Evolutionary conservation across 2,113 vertebrate species (phyloP), one percentile per base, ranked within the genome.

Genomic region (Pseudopodoces humilis): DNA sequence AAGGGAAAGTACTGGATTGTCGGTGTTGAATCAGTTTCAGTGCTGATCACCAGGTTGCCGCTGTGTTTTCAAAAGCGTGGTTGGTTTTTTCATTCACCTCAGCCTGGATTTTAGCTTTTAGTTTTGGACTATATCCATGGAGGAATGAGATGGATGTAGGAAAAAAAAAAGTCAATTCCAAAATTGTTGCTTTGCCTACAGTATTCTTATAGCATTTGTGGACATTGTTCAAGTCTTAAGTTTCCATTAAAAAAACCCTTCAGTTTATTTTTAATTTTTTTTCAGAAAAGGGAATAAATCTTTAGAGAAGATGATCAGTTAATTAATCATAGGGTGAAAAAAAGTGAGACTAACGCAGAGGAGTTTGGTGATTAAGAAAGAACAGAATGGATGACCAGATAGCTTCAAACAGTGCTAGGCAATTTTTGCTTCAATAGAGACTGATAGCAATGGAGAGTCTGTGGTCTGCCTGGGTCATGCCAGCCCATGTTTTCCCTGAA

Each of bases 201-300:
- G 41, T 96, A 86, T 92, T 95, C 56, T 83, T 91, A 63, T 28
- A 88, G 27, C 58, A 65, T 88, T 97, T 86, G 88, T 74, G 50
- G 50, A 92, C 92, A 39, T 39, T 92, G 88, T 97, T 97, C 92
- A 97, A 94, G 96, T 91, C 83, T 94, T 93, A 95, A 77, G 89
- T 72, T 97, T 97, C 96, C 83, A 97, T 96, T 33, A 80, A 97
- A 97, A 97, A 69, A 96, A 89, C 74, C 28, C 79, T 95, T 92
- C 82, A 44, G 56, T 71, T 39, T 77, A 88, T 86, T 28, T 93
- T 83, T 67, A 39, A 39, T 4, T 12, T 33, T 96, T 95, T 96
- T 96, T 68, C 44, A 86, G 84, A 94, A 97, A 94, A 96, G 58
- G 63, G 95, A 97, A 97, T 92, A 96, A 97, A 97, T 97, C 95